Percentiles rank a stretch among this genome's conserved stretches.
Conservation (phyloP, 2,888 invertebrate genomes). For the Drosophila anomelani region DNA sequence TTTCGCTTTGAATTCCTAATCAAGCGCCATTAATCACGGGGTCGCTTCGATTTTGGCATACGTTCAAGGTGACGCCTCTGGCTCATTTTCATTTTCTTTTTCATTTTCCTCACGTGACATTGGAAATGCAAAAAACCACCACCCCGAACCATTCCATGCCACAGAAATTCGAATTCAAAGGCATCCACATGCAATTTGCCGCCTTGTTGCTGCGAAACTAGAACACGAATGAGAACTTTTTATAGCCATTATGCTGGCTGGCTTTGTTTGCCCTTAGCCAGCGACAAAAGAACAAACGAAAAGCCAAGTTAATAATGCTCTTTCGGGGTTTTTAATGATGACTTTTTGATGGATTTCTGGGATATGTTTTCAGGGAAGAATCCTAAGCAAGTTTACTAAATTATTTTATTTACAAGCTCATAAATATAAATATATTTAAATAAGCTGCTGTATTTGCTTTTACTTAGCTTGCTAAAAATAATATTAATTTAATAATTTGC, state of each 20-base stretch:
- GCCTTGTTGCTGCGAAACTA: slow-evolving; percentile 73
- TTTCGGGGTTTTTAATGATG: not conserved
- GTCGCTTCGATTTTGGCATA: slow-evolving; percentile 76
- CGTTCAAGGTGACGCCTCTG: slow-evolving; percentile 68
- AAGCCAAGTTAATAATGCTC: slow-evolving; percentile 11
- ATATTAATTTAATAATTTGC: too few relatives aligned
- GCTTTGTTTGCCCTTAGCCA: slow-evolving; percentile 54
- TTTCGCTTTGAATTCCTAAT: slow-evolving; percentile 46
- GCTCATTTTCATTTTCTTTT: slow-evolving; percentile 12
- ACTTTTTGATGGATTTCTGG: too few relatives aligned
- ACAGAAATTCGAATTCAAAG: slow-evolving; percentile 45
- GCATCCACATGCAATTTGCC: slow-evolving; percentile 37
- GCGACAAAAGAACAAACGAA: slow-evolving; percentile 25
- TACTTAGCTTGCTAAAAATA: too few relatives aligned
- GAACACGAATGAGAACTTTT: slow-evolving; percentile 82
- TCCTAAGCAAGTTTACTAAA: not conserved
- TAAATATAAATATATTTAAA: not conserved
- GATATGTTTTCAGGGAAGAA: not conserved
- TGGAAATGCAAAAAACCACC: slow-evolving; percentile 55
- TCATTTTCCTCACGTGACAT: slow-evolving; percentile 59
- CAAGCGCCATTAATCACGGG: slow-evolving; percentile 80
- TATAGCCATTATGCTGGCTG: slow-evolving; percentile 44
- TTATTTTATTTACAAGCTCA: not conserved
- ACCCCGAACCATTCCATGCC: slow-evolving; percentile 23
- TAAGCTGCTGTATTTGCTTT: not conserved